Evolutionary conservation across 2,797 vertebrate genomes (phyloP).

Genomic region (Hippopotamyrus pictus): DNA sequence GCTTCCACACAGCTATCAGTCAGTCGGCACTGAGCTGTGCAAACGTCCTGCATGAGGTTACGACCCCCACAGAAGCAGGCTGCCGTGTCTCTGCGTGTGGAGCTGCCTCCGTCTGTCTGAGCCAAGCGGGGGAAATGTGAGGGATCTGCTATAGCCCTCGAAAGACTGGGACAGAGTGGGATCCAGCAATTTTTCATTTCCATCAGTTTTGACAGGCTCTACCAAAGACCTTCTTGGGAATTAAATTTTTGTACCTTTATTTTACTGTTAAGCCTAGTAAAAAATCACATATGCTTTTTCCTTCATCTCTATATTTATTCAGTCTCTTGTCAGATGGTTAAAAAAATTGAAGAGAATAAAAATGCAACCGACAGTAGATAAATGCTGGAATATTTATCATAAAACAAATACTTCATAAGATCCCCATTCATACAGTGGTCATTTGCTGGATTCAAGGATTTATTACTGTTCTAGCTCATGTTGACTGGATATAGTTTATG

Average conservation of each 20-base stretch:
- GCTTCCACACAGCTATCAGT: conserved; percentile 28
- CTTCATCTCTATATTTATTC: background rate
- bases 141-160: background rate
- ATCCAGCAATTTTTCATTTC: background rate
- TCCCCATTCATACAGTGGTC: background rate
- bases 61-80: conserved; percentile 5
- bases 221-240: background rate
- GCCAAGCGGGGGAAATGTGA: background rate
- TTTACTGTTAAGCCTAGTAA: background rate
- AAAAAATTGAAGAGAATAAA: background rate
- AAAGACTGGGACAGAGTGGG: background rate
- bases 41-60: conserved; percentile 1
- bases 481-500: background rate
- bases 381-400: background rate
- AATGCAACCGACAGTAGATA: background rate
- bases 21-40: conserved; percentile 16
- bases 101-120: background rate
- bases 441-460: background rate
- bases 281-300: background rate
- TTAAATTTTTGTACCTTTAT: background rate
- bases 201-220: background rate
- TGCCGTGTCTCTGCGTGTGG: background rate
- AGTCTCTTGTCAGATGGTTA: background rate
- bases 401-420: background rate
- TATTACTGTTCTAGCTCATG: background rate